phyloP scores from a whole-genome alignment of 2,888 invertebrate genomes.

The Lathronympha strigana region DNA sequence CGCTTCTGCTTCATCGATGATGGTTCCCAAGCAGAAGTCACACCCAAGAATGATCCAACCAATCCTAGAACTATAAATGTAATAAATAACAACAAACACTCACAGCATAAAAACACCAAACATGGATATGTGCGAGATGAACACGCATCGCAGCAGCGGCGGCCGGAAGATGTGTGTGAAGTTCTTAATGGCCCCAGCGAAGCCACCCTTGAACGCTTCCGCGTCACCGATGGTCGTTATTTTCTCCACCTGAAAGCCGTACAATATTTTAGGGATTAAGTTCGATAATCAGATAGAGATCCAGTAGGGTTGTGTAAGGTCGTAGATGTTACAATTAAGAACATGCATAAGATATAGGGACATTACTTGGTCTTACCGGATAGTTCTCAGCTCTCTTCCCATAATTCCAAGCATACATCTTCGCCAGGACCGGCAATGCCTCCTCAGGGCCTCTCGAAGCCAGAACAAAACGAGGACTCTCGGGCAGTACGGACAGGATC shows the following conservation, averaged over 20 bases:
- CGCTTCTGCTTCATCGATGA: no score
- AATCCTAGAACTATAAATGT: no score
- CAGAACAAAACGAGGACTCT: constrained; percentile 90
- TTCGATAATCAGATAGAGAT: no score
- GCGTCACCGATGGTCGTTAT: constrained; percentile 53
- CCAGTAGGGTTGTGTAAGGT: no score
- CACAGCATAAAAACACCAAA: constrained; percentile 80
- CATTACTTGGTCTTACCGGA: no score
- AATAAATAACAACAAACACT: constrained; percentile 50
- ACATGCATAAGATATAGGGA: no score
- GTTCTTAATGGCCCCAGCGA: constrained; percentile 69
- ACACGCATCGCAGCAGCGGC: constrained; percentile 69
- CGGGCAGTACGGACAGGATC: constrained; percentile 85
- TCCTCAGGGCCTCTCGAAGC: constrained; percentile 84
- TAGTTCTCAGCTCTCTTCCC: constrained; percentile 59
- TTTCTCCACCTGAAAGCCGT: constrained; percentile 61
- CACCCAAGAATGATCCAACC: no score
- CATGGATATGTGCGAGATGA: constrained; percentile 74
- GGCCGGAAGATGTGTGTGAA: constrained; percentile 66
- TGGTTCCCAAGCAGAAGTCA: no score
- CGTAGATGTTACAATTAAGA: no score
- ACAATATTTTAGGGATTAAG: neutral
- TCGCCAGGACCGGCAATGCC: constrained; percentile 85
- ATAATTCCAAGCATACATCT: constrained; percentile 82
- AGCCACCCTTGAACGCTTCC: constrained; percentile 59